phyloP scores from a whole-genome alignment of 1,140 invertebrate genomes.

The Rhopalosiphum maidis region DNA sequence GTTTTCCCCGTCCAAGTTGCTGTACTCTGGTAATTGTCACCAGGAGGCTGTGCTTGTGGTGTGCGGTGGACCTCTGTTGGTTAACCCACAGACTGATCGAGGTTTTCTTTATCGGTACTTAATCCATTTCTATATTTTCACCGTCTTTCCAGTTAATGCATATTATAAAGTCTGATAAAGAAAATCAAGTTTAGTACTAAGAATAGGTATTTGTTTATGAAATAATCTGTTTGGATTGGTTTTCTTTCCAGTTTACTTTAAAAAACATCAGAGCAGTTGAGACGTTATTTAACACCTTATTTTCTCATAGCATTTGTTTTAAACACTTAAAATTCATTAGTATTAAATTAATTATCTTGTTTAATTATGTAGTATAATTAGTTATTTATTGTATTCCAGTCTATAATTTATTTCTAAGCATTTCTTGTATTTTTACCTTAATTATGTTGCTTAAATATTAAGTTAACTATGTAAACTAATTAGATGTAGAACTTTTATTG shows the following conservation, averaged over 20 bases:
- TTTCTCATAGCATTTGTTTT: not conserved
- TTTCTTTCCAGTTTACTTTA: not conserved
- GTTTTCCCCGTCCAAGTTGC: not conserved
- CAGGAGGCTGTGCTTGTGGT: not conserved
- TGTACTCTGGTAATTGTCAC: not conserved
- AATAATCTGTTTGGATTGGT: not conserved
- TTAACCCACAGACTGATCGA: not conserved
- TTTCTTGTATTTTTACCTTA: not conserved
- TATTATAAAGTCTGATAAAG: not conserved
- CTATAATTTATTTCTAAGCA: not conserved
- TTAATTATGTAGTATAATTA: constrained; percentile 22
- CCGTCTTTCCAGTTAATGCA: no score
- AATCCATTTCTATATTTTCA: not conserved
- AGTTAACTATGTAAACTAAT: constrained; percentile 1
- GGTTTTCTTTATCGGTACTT: not conserved
- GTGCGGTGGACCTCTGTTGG: not conserved
- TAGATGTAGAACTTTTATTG: constrained; percentile 26
- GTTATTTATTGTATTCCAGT: not conserved
- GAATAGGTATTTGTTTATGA: not conserved
- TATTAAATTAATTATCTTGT: not conserved
- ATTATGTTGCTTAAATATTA: not conserved
- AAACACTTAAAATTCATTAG: not conserved
- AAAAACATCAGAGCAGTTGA: constrained; percentile 28
- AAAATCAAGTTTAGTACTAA: not conserved
- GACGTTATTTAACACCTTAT: not conserved